Conservation (phyloP, 2,113 vertebrate genomes). For the Heptranchias perlo region DNA sequence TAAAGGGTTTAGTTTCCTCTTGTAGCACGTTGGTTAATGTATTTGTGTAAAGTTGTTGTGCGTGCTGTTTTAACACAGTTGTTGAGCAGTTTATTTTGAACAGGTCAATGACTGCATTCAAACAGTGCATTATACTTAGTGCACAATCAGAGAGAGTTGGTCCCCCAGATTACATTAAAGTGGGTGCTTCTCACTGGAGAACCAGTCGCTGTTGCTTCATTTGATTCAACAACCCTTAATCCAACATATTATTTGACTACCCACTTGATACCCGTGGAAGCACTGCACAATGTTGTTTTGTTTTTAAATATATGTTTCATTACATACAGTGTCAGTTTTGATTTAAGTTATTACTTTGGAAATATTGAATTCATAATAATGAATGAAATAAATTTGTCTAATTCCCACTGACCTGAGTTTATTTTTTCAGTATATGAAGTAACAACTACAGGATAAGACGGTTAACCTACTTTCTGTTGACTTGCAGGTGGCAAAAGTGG, state of each 20-base stretch:
- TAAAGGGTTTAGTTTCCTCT: neutral
- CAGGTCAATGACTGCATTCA: neutral
- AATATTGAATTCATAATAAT: neutral
- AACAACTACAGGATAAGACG: neutral
- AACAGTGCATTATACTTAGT: neutral
- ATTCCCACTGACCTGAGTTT: neutral
- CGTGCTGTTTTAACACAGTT: neutral
- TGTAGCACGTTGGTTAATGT: neutral
- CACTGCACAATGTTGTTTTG: neutral
- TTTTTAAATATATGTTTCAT: neutral
- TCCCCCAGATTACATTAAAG: neutral
- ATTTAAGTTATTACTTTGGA: neutral
- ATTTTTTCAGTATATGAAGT: no score
- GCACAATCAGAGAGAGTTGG: neutral
- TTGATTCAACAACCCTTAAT: neutral
- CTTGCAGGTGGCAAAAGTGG: conserved; percentile 91
- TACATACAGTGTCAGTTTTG: neutral
- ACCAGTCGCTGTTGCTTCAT: neutral
- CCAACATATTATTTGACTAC: neutral
- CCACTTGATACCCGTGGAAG: neutral
- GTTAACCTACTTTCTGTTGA: neutral
- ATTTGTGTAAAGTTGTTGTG: neutral
- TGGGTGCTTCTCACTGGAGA: neutral
- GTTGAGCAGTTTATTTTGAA: neutral
- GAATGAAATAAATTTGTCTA: neutral